Percentiles rank a stretch among this genome's conserved stretches.
These are phyloP conservation scores for Galaxea fascicularis DNA, from an alignment of 92 coral and sea anemone species.

Conservation along the genomic window DNA sequence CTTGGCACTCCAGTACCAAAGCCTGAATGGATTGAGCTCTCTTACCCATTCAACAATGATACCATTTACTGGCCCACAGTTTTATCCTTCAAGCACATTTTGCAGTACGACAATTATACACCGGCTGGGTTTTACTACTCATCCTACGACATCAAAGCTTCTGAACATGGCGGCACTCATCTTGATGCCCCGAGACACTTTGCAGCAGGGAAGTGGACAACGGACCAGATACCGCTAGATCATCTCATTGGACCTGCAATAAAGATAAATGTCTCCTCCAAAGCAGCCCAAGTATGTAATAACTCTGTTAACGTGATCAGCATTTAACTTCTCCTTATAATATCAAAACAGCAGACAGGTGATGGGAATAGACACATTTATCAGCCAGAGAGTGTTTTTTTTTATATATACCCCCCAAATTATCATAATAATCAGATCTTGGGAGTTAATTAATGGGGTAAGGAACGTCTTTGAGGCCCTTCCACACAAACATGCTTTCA, in stretches of 20 bases:
- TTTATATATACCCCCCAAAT: too few species aligned
- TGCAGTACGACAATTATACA: conserved; percentile 20
- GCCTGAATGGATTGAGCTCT: conserved; percentile 69
- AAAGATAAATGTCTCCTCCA: conserved; percentile 78
- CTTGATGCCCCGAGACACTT: conserved; percentile 84
- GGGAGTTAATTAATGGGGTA: too few species aligned
- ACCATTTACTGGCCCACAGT: conserved; percentile 76
- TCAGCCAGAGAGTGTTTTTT: too few species aligned
- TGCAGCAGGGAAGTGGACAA: conserved; percentile 57
- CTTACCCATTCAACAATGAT: conserved; percentile 66
- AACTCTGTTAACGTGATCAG: neutral
- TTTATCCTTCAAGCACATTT: conserved; percentile 47
- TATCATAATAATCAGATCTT: too few species aligned
- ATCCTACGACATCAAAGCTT: conserved; percentile 42
- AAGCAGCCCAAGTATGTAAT: conserved; percentile 52
- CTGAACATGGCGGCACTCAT: conserved; percentile 88
- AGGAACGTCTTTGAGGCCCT: too few species aligned
- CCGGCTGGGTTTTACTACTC: conserved; percentile 50
- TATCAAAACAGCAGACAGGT: too few species aligned
- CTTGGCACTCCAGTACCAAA: neutral
- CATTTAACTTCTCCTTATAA: too few species aligned
- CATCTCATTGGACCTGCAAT: conserved; percentile 81
- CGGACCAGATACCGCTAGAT: conserved; percentile 79
- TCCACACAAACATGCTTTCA: too few species aligned
- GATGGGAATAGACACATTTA: too few species aligned